phyloP scores from a whole-genome alignment of 1,140 invertebrate genomes.

The Leptopilina clavipes region DNA sequence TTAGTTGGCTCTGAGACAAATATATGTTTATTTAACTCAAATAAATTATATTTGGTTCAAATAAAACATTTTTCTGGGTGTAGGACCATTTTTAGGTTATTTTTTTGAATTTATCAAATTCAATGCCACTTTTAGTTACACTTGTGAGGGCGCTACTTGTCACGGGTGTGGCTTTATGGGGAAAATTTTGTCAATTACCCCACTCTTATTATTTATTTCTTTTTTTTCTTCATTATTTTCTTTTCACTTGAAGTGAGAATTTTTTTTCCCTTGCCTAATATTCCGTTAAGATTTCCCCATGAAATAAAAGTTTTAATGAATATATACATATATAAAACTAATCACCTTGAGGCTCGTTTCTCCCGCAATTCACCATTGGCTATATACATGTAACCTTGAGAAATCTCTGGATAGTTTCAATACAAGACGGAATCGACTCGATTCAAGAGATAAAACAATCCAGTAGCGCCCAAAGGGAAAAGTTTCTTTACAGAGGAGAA shows the following conservation, averaged over 20 bases:
- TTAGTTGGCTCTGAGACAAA: no score
- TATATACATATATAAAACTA: constrained; percentile 20
- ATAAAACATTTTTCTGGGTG: no score
- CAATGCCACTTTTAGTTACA: neutral
- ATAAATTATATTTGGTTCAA: no score
- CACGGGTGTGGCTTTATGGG: no score
- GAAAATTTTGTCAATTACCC: no score
- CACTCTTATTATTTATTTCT: no score
- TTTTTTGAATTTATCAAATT: no score
- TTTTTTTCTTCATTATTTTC: no score
- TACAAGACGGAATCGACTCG: constrained; percentile 47
- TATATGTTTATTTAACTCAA: no score
- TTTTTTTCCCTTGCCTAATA: neutral
- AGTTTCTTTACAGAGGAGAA: no score
- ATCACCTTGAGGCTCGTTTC: constrained; percentile 35
- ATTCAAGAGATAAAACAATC: constrained; percentile 25
- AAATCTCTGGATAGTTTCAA: constrained; percentile 40
- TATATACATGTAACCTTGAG: constrained; percentile 46
- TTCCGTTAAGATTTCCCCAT: neutral
- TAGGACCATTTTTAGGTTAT: no score
- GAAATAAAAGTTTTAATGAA: neutral
- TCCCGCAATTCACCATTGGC: constrained; percentile 37
- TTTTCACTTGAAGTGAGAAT: neutral
- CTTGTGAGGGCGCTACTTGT: neutral
- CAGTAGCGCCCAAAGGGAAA: constrained; percentile 11